Conservation (phyloP, 1,140 invertebrate species). For the Centruroides sculpturatus region DNA sequence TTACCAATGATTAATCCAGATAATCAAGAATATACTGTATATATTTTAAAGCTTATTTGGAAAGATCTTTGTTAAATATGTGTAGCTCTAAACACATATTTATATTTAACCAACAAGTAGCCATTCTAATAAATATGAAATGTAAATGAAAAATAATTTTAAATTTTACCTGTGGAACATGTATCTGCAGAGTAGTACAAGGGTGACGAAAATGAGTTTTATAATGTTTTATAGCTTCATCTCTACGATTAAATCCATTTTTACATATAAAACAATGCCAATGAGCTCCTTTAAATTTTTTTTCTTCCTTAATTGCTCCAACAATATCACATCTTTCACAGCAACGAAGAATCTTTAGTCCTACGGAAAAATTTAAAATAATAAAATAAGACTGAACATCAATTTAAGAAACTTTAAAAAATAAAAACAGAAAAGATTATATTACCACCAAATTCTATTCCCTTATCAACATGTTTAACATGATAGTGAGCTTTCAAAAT, state of each 20-base stretch:
- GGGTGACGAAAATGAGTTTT: conserved; percentile 33
- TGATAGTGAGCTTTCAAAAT: conserved; percentile 32
- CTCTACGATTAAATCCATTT: conserved; percentile 31
- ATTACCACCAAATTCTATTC: conserved; percentile 32
- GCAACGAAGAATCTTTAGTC: conserved; percentile 30
- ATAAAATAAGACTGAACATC: not conserved
- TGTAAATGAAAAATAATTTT: too few species aligned
- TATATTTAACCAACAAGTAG: too few species aligned
- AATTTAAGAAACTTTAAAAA: not conserved
- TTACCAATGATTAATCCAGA: too few species aligned
- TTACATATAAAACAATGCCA: conserved; percentile 33
- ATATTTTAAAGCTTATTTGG: too few species aligned
- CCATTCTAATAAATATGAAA: too few species aligned
- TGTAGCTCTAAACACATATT: too few species aligned
- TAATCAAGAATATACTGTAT: too few species aligned
- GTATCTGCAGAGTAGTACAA: conserved; percentile 33
- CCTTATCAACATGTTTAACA: conserved; percentile 34
- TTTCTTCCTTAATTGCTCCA: conserved; percentile 32
- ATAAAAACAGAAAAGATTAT: not conserved
- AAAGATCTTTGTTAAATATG: too few species aligned
- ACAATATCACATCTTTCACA: conserved; percentile 33
- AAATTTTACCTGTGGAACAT: conserved; percentile 26
- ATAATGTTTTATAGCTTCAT: conserved; percentile 33
- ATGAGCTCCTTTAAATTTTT: conserved; percentile 33
- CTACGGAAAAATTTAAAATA: conserved; percentile 19